These are phyloP conservation scores for Sialia sialis DNA, from an alignment of 2,113 vertebrate genomes.

Conservation along the genomic window DNA sequence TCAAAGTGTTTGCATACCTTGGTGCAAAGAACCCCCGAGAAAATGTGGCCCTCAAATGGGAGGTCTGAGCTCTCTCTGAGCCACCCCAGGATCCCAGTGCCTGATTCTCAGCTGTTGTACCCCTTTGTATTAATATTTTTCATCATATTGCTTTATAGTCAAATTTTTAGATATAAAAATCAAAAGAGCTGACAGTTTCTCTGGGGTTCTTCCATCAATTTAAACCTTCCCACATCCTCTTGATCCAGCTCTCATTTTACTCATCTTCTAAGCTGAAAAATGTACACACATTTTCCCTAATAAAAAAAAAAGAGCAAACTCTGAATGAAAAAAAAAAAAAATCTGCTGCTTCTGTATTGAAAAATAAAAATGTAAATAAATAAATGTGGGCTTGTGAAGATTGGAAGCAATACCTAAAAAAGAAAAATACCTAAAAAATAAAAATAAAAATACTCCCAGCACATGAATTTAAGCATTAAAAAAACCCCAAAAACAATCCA, in stretches of 20 bases:
- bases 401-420: not conserved
- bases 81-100: not conserved
- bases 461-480: not conserved
- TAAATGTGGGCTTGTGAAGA: not conserved
- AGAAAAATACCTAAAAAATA: not conserved
- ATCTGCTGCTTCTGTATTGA: not conserved
- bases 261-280: not conserved
- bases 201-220: not conserved
- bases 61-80: not conserved
- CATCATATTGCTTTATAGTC: not conserved
- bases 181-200: not conserved
- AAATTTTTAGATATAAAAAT: not conserved
- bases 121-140: not conserved
- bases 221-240: not conserved
- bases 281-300: not conserved
- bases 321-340: not conserved
- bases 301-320: not conserved
- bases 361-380: not conserved
- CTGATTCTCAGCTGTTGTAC: not conserved
- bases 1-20: accelerated
- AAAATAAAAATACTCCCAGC: not conserved
- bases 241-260: not conserved
- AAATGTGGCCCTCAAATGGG: not conserved
- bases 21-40: not conserved
- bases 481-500: not conserved